Evolutionary conservation across 2,888 invertebrate species (phyloP).

Genomic region (Xylota segnis): DNA sequence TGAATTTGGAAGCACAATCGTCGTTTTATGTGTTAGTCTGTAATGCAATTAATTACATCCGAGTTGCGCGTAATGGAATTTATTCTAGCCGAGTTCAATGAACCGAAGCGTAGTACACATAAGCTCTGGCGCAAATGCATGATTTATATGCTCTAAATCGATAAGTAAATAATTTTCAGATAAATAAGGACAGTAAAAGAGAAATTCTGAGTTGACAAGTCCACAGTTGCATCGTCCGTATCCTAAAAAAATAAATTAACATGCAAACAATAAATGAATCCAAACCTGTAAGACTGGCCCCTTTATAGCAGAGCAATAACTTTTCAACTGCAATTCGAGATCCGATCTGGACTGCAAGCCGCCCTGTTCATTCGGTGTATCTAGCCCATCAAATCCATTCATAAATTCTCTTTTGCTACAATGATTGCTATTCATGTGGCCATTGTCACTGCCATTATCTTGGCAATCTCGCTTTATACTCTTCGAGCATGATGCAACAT

Average conservation of each 20-base stretch:
- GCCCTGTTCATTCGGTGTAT: constrained; percentile 87
- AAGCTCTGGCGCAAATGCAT: no score
- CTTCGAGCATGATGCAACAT: constrained; percentile 76
- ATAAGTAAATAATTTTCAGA: background rate
- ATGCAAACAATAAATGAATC: constrained; percentile 60
- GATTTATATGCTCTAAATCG: background rate
- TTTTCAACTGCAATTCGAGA: constrained; percentile 89
- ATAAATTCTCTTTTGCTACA: constrained; percentile 51
- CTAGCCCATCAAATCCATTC: constrained; percentile 77
- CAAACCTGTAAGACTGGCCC: constrained; percentile 73
- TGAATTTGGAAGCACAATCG: no score
- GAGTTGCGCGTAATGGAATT: no score
- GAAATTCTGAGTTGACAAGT: background rate
- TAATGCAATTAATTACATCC: no score
- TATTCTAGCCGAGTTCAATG: no score
- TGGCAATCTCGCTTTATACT: constrained; percentile 62
- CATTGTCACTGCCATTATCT: constrained; percentile 35
- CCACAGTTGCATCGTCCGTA: background rate
- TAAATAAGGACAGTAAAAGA: background rate
- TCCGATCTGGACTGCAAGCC: constrained; percentile 91
- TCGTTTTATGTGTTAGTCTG: no score
- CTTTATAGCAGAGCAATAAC: constrained; percentile 85
- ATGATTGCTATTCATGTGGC: constrained; percentile 20
- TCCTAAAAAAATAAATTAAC: constrained; percentile 45
- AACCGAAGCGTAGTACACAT: no score